Evolutionary conservation across 2,888 invertebrate species (phyloP), one percentile per base, ranked within the genome.

Genomic region (Microctonus aethiopoides): DNA sequence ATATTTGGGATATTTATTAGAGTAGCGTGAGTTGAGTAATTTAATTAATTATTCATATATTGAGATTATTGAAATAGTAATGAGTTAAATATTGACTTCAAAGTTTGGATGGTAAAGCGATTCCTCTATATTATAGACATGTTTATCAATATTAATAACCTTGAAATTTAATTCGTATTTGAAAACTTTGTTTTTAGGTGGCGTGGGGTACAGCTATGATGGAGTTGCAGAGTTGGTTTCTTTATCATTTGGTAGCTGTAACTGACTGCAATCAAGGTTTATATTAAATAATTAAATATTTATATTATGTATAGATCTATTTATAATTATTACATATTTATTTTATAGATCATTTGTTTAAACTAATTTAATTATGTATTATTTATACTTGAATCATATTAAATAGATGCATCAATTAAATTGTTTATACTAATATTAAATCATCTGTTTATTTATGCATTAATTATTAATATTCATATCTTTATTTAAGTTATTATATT

Each of bases 231-330:
- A 86, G 86, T 77, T 86, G 86, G 86, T 78, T 86, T 70, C 85
- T 86, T 75, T 86, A 86, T 79, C 86, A 86, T 76, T 84, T 86
- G 70, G 86, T 86, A 74, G 84, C 86, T 78, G 85, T 83, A 74
- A 85, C 84, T 74, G 86, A 86, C 81, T 86, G 86, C 80, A 85
- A 84, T 80, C 86, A 86, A 86, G 86, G 86, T 86, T 83, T 20
- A 20, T 51, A 52, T 20, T n/a, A 11, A 16, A 61, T 41, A 61
- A 24, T 24, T 22, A 6, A n/a, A 54, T 65, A 6, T 56, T 1
- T 6, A 56, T 56, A 11, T 6, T 32, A 1, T 54, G 11, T 11
- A 54, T 22, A 24, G 11, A 54, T 54, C 10, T 6, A 41, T 26
- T 32, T 64, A 41, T 26, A n/a, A n/a, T n/a, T n/a, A n/a, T n/a